Base-by-base conservation (phyloP, 35 echinoderm and acorn worm species). In the Strongylocentrotus purpuratus region DNA sequence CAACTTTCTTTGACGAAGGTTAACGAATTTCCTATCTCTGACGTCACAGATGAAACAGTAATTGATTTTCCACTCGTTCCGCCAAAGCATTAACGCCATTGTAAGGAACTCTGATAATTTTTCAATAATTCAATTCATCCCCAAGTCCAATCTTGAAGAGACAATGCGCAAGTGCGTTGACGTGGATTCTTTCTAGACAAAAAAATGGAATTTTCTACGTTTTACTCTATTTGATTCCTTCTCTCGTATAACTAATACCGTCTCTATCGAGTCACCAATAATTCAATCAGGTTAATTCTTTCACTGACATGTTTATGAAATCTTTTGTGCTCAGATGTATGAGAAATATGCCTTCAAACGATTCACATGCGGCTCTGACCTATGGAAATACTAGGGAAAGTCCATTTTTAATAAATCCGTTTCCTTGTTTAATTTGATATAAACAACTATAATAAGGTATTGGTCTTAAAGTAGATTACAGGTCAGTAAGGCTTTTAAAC, bases 21-120 rank as follows among this genome's bases (percentile, higher is more conserved):
- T 78, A n/a, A 78, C 65, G 65, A 78, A 78, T 78, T 78, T 78
- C 65, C 20, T 78, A 78, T 78, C 65, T 28, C 65, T 78, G 65
- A 78, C 65, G 65, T 78, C 65, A 78, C 25, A 28, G 25, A 22
- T n/a, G 20, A 78, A 15, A 25, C 65, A 78, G 65, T 78, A 78
- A 78, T 78, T 78, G 65, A 78, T 78, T 78, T 78, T 78, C 25
- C 25, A 28, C 65, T 78, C 65, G 25, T 15, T 78, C 28, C 65
- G 65, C 20, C 65, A 78, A 78, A 78, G 65, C 65, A 78, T 78
- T 78, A 78, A 78, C 20, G 28, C 65, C 18, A 78, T 78, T 78
- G 65, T 78, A 78, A 22, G 20, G 20, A 4, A 78, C 20, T 18
- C 65, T 78, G 65, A 78, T 18, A 78, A 78, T 78, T 78, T 28